Conservation (phyloP, 2,797 vertebrate genomes). For the Xenentodon cancila region DNA sequence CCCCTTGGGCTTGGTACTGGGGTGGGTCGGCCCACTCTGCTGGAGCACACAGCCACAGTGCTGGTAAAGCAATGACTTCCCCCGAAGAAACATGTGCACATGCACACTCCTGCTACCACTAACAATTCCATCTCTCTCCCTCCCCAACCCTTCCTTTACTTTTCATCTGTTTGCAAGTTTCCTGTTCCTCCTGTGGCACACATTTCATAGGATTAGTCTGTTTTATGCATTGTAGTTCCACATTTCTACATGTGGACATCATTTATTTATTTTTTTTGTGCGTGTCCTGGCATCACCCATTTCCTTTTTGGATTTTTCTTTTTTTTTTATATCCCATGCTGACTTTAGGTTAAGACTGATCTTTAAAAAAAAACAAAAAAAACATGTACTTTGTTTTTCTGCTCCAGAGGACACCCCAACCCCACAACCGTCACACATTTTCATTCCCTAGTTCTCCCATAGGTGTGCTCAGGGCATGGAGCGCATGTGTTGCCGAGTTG, state of each 20-base stretch:
- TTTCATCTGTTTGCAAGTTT: conserved; percentile 44
- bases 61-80: conserved; percentile 89
- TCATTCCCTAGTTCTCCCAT: conserved; percentile 76
- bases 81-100: conserved; percentile 48
- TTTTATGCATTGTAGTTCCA: conserved; percentile 16
- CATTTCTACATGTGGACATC: conserved; percentile 9
- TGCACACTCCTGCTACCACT: conserved; percentile 49
- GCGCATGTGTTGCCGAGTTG: conserved; percentile 91
- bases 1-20: conserved; percentile 95
- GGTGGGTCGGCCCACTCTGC: conserved; percentile 94
- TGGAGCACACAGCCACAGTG: conserved; percentile 99
- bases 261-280: not conserved
- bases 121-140: conserved; percentile 56
- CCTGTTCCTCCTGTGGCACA: conserved; percentile 23
- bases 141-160: conserved; percentile 14
- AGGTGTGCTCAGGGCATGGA: conserved; percentile 96
- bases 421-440: conserved; percentile 18
- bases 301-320: not conserved
- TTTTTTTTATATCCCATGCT: not conserved
- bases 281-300: conserved; percentile 10
- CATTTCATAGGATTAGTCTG: conserved; percentile 12
- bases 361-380: too few relatives aligned
- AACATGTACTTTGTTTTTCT: conserved; percentile 63
- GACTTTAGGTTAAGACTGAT: conserved; percentile 15
- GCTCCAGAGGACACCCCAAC: conserved; percentile 5